Conservation (phyloP, 1,140 invertebrate genomes). For the Trialeurodes vaporariorum region DNA sequence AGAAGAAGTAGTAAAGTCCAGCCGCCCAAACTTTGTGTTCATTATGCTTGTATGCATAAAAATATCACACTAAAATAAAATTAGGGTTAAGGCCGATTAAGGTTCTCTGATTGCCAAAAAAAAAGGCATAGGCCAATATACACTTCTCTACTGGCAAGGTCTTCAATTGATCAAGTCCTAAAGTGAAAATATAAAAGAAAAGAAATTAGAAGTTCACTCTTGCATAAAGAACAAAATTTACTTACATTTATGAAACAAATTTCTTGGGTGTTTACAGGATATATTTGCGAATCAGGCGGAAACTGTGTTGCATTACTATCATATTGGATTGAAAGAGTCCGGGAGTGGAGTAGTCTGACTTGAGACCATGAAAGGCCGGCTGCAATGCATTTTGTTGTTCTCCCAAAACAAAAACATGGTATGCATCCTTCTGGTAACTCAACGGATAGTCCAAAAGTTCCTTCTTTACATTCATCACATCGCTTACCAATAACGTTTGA, state of each 20-base stretch:
- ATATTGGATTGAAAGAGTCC: constrained; percentile 43
- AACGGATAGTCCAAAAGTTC: constrained; percentile 63
- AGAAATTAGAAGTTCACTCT: too few relatives aligned
- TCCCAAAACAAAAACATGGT: constrained; percentile 75
- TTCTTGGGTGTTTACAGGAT: constrained; percentile 35
- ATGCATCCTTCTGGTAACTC: constrained; percentile 69
- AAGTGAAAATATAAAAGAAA: too few relatives aligned
- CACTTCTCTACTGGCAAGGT: too few relatives aligned
- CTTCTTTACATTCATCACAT: constrained; percentile 72
- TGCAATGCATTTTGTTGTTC: constrained; percentile 61
- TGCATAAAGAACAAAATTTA: too few relatives aligned
- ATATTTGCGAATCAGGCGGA: constrained; percentile 25
- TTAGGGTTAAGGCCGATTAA: too few relatives aligned
- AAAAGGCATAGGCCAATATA: too few relatives aligned
- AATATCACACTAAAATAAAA: too few relatives aligned
- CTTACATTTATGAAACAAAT: constrained; percentile 39
- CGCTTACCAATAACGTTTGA: constrained; percentile 63
- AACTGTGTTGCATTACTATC: constrained; percentile 27
- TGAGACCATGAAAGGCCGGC: constrained; percentile 65
- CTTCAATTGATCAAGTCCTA: too few relatives aligned
- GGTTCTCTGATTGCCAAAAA: too few relatives aligned
- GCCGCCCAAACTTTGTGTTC: too few relatives aligned
- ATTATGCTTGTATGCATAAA: too few relatives aligned
- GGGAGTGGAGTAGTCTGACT: constrained; percentile 45
- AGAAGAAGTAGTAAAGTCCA: too few relatives aligned